Conservation (phyloP, 2,797 vertebrate species). For the Brachymystax lenok region DNA sequence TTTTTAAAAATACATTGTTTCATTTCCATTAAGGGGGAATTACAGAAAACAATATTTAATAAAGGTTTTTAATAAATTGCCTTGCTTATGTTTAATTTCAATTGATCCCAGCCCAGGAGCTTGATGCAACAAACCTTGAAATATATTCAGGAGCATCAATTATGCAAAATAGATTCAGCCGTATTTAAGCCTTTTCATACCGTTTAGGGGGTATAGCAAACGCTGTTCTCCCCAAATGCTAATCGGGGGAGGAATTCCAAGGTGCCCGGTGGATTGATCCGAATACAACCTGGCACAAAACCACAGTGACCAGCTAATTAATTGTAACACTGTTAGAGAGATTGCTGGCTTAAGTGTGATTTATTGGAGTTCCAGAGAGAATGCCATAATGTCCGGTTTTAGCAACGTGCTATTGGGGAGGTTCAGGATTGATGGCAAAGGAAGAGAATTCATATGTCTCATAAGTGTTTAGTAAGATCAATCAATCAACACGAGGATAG, state of each 20-base stretch:
- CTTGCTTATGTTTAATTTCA: conserved; percentile 28
- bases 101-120: conserved; percentile 26
- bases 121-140: conserved; percentile 37
- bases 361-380: background rate
- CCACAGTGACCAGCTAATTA: conserved; percentile 26
- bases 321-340: conserved; percentile 16
- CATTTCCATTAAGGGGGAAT: conserved; percentile 16
- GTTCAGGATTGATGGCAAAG: background rate
- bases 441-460: background rate
- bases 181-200: conserved; percentile 51
- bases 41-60: conserved; percentile 32
- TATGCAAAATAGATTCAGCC: conserved; percentile 54
- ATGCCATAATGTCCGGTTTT: background rate
- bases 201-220: conserved; percentile 19
- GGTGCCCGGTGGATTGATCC: conserved; percentile 13
- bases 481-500: background rate
- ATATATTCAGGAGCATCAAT: conserved; percentile 44
- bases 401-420: background rate
- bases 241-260: background rate
- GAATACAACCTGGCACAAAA: conserved; percentile 14
- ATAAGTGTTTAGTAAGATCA: background rate
- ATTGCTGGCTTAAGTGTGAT: conserved; percentile 7
- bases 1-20: too few relatives aligned
- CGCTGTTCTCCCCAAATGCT: conserved; percentile 4
- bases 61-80: conserved; percentile 41